Conservation (phyloP, 2,888 invertebrate genomes). For the Euplexia lucipara region DNA sequence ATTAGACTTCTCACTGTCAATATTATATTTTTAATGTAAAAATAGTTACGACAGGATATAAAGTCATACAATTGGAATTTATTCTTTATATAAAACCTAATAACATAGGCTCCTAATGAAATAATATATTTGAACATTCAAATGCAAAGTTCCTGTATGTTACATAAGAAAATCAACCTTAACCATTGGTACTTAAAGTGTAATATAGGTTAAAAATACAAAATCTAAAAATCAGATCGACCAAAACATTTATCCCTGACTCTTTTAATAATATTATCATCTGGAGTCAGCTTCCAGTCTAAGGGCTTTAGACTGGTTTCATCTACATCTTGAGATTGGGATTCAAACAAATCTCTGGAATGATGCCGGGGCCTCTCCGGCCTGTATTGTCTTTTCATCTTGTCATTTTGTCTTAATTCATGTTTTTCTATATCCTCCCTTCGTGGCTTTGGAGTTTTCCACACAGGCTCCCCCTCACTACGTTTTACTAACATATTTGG, state of each 20-base stretch:
- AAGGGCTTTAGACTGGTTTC: constrained; percentile 71
- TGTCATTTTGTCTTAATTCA: constrained; percentile 60
- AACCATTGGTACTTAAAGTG: constrained; percentile 48
- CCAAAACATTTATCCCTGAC: constrained; percentile 83
- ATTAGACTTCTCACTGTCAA: constrained; percentile 57
- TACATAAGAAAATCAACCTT: constrained; percentile 37
- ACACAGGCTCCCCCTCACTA: constrained; percentile 67
- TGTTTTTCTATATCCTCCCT: constrained; percentile 64
- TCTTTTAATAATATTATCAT: constrained; percentile 81
- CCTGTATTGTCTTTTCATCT: constrained; percentile 65
- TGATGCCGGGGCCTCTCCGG: constrained; percentile 70
- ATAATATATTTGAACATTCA: constrained; percentile 27
- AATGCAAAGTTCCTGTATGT: constrained; percentile 8
- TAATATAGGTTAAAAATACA: constrained; percentile 57
- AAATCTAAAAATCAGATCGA: constrained; percentile 76
- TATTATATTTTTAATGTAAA: constrained; percentile 63
- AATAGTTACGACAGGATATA: constrained; percentile 62
- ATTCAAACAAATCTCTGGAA: constrained; percentile 86
- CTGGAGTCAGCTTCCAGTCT: constrained; percentile 82
- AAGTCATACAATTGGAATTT: constrained; percentile 62
- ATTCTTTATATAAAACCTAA: constrained; percentile 54
- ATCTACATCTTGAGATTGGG: constrained; percentile 81
- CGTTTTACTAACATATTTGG: constrained; percentile 72
- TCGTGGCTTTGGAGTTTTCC: constrained; percentile 77
- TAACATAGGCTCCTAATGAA: constrained; percentile 46